A percentile compares a stretch with the other conserved stretches of the same genome.
Conservation (phyloP, 2,797 vertebrate genomes). For the Hydrophis major region DNA sequence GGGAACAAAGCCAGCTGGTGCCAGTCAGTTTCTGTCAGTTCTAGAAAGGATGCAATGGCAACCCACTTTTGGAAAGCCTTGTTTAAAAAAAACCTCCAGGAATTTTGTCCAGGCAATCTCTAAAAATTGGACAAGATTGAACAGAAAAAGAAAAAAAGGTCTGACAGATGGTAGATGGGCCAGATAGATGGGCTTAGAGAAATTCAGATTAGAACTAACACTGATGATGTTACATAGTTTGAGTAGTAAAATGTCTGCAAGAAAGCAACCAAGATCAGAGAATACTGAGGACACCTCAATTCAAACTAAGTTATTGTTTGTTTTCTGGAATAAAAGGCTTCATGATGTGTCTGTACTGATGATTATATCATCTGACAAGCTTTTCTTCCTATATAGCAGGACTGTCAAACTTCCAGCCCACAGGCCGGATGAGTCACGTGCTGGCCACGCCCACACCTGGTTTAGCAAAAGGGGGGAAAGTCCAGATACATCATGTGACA, state of each 20-base stretch:
- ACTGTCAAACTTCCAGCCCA: no score
- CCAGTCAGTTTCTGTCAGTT: background rate
- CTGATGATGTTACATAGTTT: background rate
- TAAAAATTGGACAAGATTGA: background rate
- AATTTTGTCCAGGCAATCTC: background rate
- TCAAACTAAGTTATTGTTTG: background rate
- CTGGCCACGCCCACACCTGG: no score
- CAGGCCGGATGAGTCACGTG: no score
- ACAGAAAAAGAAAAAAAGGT: background rate
- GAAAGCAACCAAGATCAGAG: background rate
- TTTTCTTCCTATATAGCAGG: background rate
- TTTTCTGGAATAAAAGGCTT: background rate
- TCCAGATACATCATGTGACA: no score
- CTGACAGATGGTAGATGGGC: background rate
- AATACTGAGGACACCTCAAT: background rate
- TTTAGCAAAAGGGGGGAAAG: no score
- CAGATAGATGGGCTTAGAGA: background rate
- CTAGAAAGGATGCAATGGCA: background rate
- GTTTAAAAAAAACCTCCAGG: background rate
- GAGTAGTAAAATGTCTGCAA: background rate
- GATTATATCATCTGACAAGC: background rate
- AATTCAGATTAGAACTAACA: background rate
- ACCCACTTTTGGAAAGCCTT: background rate
- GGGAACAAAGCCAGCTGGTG: background rate
- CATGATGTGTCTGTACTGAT: background rate